A percentile compares a stretch with the other conserved stretches of the same genome.
These are phyloP conservation scores for Agelas oroides DNA, from an alignment of 37 sponge, comb jelly and placozoan genomes.

Conservation along the genomic window DNA sequence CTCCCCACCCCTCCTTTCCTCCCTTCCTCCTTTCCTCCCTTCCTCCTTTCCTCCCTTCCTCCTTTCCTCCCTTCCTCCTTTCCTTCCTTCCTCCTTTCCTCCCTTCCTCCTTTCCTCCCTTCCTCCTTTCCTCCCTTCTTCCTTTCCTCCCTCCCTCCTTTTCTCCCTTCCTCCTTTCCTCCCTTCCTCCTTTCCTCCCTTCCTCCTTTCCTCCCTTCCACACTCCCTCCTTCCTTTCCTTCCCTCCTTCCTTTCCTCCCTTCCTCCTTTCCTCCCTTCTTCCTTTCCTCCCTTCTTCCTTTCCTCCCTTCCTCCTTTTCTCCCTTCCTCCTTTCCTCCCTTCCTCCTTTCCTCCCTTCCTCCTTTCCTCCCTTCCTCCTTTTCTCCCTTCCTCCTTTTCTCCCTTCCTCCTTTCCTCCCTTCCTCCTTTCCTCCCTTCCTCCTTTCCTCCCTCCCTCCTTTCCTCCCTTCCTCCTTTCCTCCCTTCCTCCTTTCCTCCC, in stretches of 20 bases:
- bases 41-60: neutral
- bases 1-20: constrained; percentile 8
- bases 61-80: neutral
- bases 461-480: neutral
- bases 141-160: neutral
- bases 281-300: neutral
- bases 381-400: constrained; percentile 8
- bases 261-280: neutral
- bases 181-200: neutral
- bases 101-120: neutral
- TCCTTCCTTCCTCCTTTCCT: neutral
- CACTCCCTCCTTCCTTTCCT: neutral
- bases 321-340: neutral
- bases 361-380: neutral
- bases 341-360: neutral
- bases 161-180: constrained; percentile 1
- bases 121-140: neutral
- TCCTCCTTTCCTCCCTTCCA: constrained; percentile 10
- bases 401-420: neutral
- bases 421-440: neutral
- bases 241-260: neutral
- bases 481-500: neutral
- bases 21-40: neutral
- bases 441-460: constrained; percentile 14
- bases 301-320: neutral